Percentiles rank a stretch among this genome's conserved stretches.
These are phyloP conservation scores for Mugil cephalus DNA, from an alignment of 2,113 vertebrate genomes.

Conservation along the genomic window DNA sequence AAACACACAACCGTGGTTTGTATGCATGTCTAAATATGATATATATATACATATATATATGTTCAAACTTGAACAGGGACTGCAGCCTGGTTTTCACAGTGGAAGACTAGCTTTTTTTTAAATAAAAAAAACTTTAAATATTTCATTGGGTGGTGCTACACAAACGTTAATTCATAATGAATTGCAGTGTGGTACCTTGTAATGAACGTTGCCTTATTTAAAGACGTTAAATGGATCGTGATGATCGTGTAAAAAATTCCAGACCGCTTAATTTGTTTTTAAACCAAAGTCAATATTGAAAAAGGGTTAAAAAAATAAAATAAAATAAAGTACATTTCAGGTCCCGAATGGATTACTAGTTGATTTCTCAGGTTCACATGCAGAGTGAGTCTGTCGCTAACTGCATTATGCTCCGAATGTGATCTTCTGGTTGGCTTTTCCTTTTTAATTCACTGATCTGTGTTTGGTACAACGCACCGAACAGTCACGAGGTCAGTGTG, in stretches of 20 bases:
- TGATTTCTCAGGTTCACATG: slow-evolving; percentile 19
- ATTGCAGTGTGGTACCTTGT: slow-evolving; percentile 66
- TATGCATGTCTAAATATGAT: slow-evolving; percentile 61
- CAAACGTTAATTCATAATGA: slow-evolving; percentile 76
- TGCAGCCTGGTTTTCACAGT: slow-evolving; percentile 68
- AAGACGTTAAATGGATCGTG: slow-evolving; percentile 61
- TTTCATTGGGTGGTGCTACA: slow-evolving; percentile 60
- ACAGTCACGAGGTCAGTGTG: background rate
- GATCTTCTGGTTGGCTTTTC: slow-evolving; percentile 21
- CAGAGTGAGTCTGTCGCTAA: background rate
- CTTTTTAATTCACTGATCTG: background rate
- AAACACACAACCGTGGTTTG: slow-evolving; percentile 48
- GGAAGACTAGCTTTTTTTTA: slow-evolving; percentile 62
- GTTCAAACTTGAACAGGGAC: slow-evolving; percentile 63
- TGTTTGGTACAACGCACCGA: slow-evolving; percentile 5
- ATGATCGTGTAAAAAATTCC: slow-evolving; percentile 47
- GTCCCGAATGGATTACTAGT: slow-evolving; percentile 33
- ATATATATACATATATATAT: slow-evolving; percentile 43
- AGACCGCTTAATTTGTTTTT: slow-evolving; percentile 54
- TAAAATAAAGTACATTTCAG: slow-evolving; percentile 42
- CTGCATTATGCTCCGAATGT: background rate
- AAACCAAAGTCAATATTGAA: slow-evolving; percentile 66
- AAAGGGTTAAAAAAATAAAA: slow-evolving; percentile 7
- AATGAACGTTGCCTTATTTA: slow-evolving; percentile 77
- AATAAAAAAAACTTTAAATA: slow-evolving; percentile 37